Evolutionary conservation across 2,888 invertebrate species (phyloP).

Genomic region (Drosophila nigritarsus): DNA sequence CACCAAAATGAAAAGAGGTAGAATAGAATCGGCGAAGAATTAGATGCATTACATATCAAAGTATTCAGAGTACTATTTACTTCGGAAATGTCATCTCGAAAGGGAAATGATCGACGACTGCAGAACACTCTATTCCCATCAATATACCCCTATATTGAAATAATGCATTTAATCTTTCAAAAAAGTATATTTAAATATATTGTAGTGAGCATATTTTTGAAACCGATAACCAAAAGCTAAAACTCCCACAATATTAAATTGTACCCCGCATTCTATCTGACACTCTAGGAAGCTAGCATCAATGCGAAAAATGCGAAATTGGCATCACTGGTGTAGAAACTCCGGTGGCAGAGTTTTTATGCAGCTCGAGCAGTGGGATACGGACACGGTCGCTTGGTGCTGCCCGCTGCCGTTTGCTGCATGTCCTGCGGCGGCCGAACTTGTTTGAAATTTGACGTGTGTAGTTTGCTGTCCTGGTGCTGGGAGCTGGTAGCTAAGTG

Average conservation of each 20-base stretch:
- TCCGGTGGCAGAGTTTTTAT: conserved; percentile 49
- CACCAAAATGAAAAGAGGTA: neutral
- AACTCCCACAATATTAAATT: neutral
- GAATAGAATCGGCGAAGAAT: neutral
- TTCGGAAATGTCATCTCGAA: neutral
- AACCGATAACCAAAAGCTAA: neutral
- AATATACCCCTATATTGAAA: neutral
- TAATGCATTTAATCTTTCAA: neutral
- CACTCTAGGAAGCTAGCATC: neutral
- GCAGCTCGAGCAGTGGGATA: conserved; percentile 24
- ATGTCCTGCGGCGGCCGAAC: conserved; percentile 76
- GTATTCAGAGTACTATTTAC: neutral
- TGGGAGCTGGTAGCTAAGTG: conserved; percentile 6
- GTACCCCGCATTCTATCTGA: neutral
- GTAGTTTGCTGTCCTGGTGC: conserved; percentile 64
- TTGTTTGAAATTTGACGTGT: conserved; percentile 78
- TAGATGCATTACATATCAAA: neutral
- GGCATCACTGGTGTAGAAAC: conserved; percentile 14
- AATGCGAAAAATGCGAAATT: neutral
- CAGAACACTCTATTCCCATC: neutral
- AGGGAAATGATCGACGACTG: neutral
- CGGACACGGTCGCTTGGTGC: conserved; percentile 25
- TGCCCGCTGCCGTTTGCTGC: conserved; percentile 63
- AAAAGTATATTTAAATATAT: neutral
- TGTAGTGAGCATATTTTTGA: neutral